Conservation (phyloP, 2,888 invertebrate species). For the Tetragonula carbonaria region DNA sequence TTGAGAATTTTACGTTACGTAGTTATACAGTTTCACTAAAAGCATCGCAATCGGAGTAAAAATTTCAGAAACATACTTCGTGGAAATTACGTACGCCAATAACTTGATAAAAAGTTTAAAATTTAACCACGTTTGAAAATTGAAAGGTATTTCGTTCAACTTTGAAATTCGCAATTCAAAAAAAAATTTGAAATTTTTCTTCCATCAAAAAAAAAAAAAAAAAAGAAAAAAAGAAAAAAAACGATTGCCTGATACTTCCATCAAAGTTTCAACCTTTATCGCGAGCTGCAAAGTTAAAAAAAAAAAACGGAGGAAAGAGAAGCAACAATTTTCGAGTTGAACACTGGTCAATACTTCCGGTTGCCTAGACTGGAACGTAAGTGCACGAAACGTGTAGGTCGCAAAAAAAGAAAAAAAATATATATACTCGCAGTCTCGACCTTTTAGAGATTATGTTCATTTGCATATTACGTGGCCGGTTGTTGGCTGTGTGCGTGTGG, state of each 20-base stretch:
- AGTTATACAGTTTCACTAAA: not conserved
- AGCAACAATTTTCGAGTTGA: not conserved
- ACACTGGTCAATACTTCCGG: slow-evolving; percentile 27
- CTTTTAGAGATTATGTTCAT: slow-evolving; percentile 69
- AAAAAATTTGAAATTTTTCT: not conserved
- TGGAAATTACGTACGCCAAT: too few relatives aligned
- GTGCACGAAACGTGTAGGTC: not conserved
- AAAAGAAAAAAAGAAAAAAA: not conserved
- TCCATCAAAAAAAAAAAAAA: not conserved
- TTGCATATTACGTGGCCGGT: slow-evolving; percentile 75
- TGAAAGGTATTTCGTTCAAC: too few relatives aligned
- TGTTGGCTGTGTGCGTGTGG: slow-evolving; percentile 64
- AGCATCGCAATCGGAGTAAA: not conserved
- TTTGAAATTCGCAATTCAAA: not conserved
- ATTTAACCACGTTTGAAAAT: too few relatives aligned
- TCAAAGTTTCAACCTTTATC: not conserved
- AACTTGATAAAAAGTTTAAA: too few relatives aligned
- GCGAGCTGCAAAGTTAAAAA: not conserved
- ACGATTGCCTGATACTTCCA: not conserved
- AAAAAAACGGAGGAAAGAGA: not conserved
- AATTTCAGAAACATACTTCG: not conserved
- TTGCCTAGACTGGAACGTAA: not conserved
- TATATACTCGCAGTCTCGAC: slow-evolving; percentile 38
- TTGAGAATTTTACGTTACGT: too few relatives aligned
- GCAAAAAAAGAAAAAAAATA: not conserved